Evolutionary conservation across 2,113 vertebrate species (phyloP).

Genomic region (Trichechus manatus): DNA sequence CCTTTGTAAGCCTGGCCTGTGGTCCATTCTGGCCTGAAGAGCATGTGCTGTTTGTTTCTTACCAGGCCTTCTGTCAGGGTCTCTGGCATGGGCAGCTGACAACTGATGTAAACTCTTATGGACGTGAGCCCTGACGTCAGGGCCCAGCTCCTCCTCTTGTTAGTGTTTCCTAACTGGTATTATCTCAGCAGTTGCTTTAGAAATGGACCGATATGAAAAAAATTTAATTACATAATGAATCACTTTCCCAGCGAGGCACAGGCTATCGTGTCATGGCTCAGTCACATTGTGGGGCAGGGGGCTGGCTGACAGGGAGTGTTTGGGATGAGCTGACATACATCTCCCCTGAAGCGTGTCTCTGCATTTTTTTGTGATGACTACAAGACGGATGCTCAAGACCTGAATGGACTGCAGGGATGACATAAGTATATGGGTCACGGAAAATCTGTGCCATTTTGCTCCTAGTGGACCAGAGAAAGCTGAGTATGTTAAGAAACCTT

Average conservation of each 20-base stretch:
- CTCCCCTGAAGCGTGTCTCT: constrained; percentile 53
- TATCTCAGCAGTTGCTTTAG: constrained; percentile 81
- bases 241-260: constrained; percentile 66
- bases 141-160: constrained; percentile 82
- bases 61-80: constrained; percentile 76
- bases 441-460: constrained; percentile 76
- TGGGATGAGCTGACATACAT: constrained; percentile 77
- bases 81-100: constrained; percentile 83
- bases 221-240: constrained; percentile 83
- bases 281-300: constrained; percentile 79
- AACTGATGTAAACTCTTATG: constrained; percentile 83
- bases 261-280: constrained; percentile 75
- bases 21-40: not conserved
- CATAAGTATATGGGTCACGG: constrained; percentile 27
- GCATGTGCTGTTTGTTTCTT: constrained; percentile 82
- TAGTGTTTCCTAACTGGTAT: constrained; percentile 83
- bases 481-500: constrained; percentile 65
- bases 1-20: not conserved
- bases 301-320: constrained; percentile 77
- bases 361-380: constrained; percentile 79
- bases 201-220: constrained; percentile 83
- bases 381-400: constrained; percentile 65
- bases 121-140: constrained; percentile 86
- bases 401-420: constrained; percentile 67
- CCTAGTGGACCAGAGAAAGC: constrained; percentile 64